Conservation (phyloP, 2,113 vertebrate genomes). For the Antechinus flavipes region DNA sequence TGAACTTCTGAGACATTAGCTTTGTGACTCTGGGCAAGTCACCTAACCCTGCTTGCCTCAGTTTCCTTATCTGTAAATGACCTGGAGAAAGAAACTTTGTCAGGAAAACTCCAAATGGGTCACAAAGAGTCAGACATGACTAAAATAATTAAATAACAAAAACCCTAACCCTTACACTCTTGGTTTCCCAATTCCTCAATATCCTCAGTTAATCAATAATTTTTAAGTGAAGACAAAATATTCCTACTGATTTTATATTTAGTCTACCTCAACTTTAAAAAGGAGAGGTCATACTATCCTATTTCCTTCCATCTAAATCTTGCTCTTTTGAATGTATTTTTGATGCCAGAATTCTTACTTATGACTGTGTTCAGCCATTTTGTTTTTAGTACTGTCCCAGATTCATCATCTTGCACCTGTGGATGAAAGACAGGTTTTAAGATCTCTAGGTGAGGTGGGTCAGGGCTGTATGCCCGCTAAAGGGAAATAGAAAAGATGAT, state of each 20-base stretch:
- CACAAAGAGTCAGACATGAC: neutral
- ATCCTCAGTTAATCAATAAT: neutral
- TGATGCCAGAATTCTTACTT: neutral
- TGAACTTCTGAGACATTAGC: neutral
- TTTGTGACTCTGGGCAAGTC: neutral
- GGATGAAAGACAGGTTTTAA: constrained; percentile 8
- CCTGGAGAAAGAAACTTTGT: neutral
- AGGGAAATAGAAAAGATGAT: constrained; percentile 18
- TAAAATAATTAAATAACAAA: neutral
- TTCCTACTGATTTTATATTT: neutral
- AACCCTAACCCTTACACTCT: neutral
- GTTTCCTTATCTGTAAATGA: neutral
- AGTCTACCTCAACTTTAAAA: neutral
- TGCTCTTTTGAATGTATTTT: neutral
- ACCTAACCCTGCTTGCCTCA: neutral
- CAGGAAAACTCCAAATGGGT: neutral
- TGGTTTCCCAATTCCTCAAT: neutral
- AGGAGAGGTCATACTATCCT: neutral
- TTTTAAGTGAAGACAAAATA: neutral
- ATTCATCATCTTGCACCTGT: neutral
- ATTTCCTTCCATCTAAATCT: neutral
- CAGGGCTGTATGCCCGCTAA: neutral
- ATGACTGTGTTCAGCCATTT: neutral
- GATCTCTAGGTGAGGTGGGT: neutral
- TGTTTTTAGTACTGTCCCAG: neutral